Evolutionary conservation across 53 echinoderm and acorn worm species (phyloP).

Genomic region (Echinometra lucunter): DNA sequence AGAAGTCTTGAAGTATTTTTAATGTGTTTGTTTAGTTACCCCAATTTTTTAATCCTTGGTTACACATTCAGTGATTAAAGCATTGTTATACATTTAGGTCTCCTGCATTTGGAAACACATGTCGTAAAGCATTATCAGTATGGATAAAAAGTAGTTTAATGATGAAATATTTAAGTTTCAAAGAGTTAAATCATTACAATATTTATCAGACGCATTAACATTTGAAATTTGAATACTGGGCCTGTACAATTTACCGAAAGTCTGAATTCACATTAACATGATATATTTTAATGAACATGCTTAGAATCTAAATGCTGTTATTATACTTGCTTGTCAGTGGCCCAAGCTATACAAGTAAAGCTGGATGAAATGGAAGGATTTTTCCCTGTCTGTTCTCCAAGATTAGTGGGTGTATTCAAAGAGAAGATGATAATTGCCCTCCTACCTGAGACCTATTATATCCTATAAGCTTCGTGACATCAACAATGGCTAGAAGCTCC

Average conservation of each 20-base stretch:
- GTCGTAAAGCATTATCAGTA: no score
- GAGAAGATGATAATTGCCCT: constrained; percentile 49
- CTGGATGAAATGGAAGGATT: neutral
- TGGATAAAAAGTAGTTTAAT: no score
- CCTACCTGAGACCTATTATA: constrained; percentile 45
- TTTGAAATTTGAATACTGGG: no score
- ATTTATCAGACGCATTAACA: no score
- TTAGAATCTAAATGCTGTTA: neutral
- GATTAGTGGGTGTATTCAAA: constrained; percentile 30
- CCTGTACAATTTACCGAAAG: neutral
- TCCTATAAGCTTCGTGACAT: constrained; percentile 43
- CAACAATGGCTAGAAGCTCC: constrained; percentile 24
- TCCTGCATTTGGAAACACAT: no score
- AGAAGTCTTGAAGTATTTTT: no score
- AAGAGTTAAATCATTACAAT: no score
- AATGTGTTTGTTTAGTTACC: no score
- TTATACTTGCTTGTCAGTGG: neutral
- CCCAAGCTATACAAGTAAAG: neutral
- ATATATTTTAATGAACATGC: neutral
- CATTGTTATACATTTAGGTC: no score
- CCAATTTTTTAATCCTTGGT: no score
- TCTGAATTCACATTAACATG: neutral
- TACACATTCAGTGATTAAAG: no score
- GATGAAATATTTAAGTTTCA: no score
- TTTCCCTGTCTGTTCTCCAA: neutral